Evolutionary conservation across 2,113 vertebrate genomes (phyloP).

Genomic region (Gyps fulvus): DNA sequence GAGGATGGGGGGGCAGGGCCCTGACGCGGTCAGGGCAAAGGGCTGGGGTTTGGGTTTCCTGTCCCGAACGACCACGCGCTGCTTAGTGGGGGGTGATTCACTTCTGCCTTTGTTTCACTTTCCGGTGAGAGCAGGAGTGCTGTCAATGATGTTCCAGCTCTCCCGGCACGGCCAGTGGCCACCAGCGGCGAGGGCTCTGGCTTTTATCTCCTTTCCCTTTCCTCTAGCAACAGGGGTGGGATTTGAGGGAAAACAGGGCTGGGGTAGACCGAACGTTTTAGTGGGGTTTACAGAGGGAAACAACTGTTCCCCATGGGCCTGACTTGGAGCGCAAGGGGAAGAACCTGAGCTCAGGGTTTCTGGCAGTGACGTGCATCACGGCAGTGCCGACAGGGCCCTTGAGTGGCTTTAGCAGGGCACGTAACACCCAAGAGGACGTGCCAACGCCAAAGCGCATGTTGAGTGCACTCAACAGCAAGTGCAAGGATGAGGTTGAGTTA

Average conservation of each 20-base stretch:
- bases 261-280: fast-evolving
- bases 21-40: not conserved
- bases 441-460: not conserved
- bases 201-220: not conserved
- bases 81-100: not conserved
- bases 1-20: slow-evolving; percentile 16
- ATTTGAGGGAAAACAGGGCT: not conserved
- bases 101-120: not conserved
- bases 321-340: not conserved
- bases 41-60: slow-evolving; percentile 32
- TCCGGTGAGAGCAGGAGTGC: not conserved
- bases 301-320: not conserved
- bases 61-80: not conserved
- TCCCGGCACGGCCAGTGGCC: fast-evolving
- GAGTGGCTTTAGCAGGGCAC: not conserved
- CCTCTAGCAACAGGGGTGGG: not conserved
- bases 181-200: not conserved
- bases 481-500: not conserved
- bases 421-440: not conserved
- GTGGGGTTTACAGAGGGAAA: not conserved
- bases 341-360: not conserved
- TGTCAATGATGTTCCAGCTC: fast-evolving
- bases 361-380: not conserved
- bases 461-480: not conserved
- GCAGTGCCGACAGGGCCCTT: not conserved